phyloP scores from a whole-genome alignment of 2,888 invertebrate species.

The Diploptera punctata region DNA sequence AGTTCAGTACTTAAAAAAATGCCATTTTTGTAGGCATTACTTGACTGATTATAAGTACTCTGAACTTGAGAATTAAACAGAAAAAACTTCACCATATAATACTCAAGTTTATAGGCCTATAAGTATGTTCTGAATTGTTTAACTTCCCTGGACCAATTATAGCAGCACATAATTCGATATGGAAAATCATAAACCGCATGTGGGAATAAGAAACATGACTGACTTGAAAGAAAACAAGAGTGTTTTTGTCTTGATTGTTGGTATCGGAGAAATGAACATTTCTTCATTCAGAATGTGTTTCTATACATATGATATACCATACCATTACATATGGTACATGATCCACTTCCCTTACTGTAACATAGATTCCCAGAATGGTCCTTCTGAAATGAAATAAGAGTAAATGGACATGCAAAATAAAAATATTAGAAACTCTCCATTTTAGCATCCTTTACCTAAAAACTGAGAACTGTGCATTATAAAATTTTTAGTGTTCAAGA shows the following conservation, averaged over 20 bases:
- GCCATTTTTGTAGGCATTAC: not conserved
- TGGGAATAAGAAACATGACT: not conserved
- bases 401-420: not conserved
- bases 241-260: not conserved
- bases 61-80: not conserved
- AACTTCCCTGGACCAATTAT: constrained; percentile 11
- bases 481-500: not conserved
- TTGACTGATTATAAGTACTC: constrained; percentile 15
- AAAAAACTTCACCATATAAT: constrained; percentile 18
- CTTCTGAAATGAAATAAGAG: not conserved
- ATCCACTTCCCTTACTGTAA: not conserved
- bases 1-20: not conserved
- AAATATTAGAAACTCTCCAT: not conserved
- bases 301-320: not conserved
- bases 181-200: not conserved
- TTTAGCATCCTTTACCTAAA: constrained; percentile 18
- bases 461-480: not conserved
- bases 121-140: constrained; percentile 9
- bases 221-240: not conserved
- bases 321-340: not conserved
- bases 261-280: not conserved
- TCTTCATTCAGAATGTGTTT: not conserved
- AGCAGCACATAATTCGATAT: not conserved
- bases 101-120: constrained; percentile 19
- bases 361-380: not conserved